Percentiles rank a stretch among this genome's conserved stretches.
phyloP scores from a whole-genome alignment of 2,113 vertebrate genomes.

The Heterochromis multidens region DNA sequence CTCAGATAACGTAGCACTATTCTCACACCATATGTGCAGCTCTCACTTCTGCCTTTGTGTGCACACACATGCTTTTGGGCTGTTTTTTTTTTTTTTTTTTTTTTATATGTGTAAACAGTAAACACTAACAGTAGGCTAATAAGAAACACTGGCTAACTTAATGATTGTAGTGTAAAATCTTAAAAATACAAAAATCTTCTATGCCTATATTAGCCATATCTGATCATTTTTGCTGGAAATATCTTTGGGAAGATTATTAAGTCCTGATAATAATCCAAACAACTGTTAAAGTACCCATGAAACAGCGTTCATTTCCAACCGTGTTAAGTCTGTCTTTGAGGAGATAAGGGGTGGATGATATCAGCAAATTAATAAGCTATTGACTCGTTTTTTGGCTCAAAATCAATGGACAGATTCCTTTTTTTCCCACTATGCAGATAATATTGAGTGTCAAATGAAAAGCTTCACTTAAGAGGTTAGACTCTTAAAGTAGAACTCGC shows the following conservation, averaged over 20 bases:
- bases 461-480: neutral
- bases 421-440: neutral
- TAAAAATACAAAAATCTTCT: too few relatives aligned
- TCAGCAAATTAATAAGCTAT: neutral
- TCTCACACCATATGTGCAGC: too few relatives aligned
- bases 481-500: neutral
- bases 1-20: too few relatives aligned
- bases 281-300: too few relatives aligned
- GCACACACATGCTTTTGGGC: too few relatives aligned
- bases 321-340: neutral
- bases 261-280: neutral
- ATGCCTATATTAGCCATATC: too few relatives aligned
- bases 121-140: neutral
- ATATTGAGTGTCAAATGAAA: neutral
- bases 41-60: too few relatives aligned
- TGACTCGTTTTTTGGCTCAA: neutral
- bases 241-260: neutral
- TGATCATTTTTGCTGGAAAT: too few relatives aligned
- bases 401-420: neutral
- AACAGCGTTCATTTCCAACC: neutral
- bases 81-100: too few relatives aligned
- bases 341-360: neutral
- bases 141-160: neutral
- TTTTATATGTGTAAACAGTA: neutral
- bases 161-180: too few relatives aligned